Conservation (phyloP, 2,113 vertebrate genomes). For the Macrotus californicus region DNA sequence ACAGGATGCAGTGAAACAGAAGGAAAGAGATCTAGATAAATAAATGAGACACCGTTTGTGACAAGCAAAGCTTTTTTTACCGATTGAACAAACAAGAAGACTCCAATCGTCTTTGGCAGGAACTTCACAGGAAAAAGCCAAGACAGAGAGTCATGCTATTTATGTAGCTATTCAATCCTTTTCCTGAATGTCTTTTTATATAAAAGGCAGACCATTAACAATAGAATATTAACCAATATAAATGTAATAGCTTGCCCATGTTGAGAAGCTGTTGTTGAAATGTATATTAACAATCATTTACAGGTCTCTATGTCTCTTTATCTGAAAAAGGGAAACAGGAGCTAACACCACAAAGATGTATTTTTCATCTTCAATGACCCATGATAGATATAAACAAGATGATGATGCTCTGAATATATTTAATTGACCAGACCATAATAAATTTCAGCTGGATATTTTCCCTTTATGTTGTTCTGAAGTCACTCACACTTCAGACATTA, state of each 20-base stretch:
- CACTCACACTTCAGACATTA: neutral
- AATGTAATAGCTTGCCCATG: neutral
- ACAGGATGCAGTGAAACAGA: constrained; percentile 49
- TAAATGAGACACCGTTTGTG: constrained; percentile 59
- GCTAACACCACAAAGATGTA: neutral
- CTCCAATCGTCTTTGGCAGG: constrained; percentile 72
- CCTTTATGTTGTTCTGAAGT: neutral
- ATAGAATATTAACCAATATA: constrained; percentile 55
- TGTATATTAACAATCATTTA: constrained; percentile 7
- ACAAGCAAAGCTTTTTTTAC: constrained; percentile 73
- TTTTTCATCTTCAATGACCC: neutral
- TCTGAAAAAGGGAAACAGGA: constrained; percentile 40
- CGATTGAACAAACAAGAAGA: constrained; percentile 70
- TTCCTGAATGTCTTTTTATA: constrained; percentile 30
- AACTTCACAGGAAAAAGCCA: constrained; percentile 67
- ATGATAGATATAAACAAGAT: neutral
- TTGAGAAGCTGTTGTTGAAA: constrained; percentile 47
- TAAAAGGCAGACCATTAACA: constrained; percentile 54
- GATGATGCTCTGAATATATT: neutral
- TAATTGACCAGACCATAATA: neutral
- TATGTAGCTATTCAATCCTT: constrained; percentile 14
- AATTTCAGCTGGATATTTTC: neutral
- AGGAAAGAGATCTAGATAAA: constrained; percentile 61
- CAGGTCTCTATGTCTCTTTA: neutral
- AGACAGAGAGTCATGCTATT: constrained; percentile 59